Evolutionary conservation across 2,888 invertebrate genomes (phyloP).

Genomic region (Parnassius glacialis): DNA sequence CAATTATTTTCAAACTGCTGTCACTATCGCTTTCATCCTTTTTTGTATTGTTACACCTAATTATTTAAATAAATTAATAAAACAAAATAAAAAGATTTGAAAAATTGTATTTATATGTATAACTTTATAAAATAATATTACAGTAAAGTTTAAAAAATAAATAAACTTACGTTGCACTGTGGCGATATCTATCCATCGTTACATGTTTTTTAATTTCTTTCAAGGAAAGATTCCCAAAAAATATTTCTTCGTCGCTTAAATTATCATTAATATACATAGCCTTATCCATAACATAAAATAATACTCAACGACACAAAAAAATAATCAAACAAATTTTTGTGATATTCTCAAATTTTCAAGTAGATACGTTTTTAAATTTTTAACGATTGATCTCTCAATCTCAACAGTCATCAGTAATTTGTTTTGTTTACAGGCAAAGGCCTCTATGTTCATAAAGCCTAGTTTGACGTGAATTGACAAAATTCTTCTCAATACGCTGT

Average conservation of each 20-base stretch:
- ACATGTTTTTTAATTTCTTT: slow-evolving; percentile 55
- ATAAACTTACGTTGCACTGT: slow-evolving; percentile 44
- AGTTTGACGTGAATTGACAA: too few species aligned
- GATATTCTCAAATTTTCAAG: too few species aligned
- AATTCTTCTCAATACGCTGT: too few species aligned
- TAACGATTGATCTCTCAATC: too few species aligned
- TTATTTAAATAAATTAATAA: slow-evolving; percentile 1
- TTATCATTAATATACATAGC: background rate
- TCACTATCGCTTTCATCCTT: slow-evolving; percentile 29
- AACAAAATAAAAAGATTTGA: background rate
- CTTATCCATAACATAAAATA: background rate
- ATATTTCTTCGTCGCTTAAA: slow-evolving; percentile 55
- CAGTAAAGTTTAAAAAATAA: background rate
- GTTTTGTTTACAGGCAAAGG: too few species aligned
- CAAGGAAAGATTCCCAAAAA: slow-evolving; percentile 53
- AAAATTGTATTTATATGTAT: background rate
- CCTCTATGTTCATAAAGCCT: too few species aligned
- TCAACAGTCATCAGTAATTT: too few species aligned
- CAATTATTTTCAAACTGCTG: slow-evolving; percentile 52
- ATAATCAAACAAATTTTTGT: too few species aligned
- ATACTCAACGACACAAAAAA: too few species aligned
- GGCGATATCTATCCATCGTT: slow-evolving; percentile 37
- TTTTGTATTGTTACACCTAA: slow-evolving; percentile 7
- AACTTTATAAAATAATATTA: background rate
- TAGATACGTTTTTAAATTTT: too few species aligned